phyloP scores from a whole-genome alignment of 2,113 vertebrate species.

The Psammodynastes pulverulentus region DNA sequence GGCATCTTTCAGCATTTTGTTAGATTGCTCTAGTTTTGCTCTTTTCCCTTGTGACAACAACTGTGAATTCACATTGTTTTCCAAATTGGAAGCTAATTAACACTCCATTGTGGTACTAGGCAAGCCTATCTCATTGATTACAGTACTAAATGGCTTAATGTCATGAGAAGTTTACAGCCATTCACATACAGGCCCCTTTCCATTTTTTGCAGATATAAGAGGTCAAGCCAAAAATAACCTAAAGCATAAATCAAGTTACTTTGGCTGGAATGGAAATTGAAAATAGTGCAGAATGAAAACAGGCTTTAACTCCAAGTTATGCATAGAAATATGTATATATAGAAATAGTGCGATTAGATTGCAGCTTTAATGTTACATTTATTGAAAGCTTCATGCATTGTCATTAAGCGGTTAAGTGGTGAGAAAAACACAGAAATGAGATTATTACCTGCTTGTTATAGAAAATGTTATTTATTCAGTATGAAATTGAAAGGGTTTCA shows the following conservation, averaged over 20 bases:
- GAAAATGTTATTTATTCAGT: background rate
- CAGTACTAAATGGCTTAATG: slow-evolving; percentile 2
- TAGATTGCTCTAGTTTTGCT: slow-evolving; percentile 21
- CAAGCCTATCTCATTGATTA: slow-evolving; percentile 12
- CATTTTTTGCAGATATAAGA: background rate
- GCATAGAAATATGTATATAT: background rate
- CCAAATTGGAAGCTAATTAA: slow-evolving; percentile 36
- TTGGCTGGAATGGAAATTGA: background rate
- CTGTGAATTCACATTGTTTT: slow-evolving; percentile 17
- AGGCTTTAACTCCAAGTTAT: background rate
- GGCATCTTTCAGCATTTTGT: slow-evolving; percentile 35
- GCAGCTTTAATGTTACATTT: background rate
- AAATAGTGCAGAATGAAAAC: background rate
- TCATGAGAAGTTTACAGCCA: background rate
- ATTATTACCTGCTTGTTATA: background rate
- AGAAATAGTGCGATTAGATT: background rate
- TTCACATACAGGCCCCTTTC: background rate
- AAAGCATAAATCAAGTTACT: background rate
- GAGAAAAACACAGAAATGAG: background rate
- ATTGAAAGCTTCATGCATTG: background rate
- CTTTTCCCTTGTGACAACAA: slow-evolving; percentile 13
- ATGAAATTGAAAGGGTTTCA: background rate
- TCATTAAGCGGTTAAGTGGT: background rate
- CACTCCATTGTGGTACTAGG: slow-evolving; percentile 18
- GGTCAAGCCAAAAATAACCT: background rate